Evolutionary conservation across 2,888 invertebrate genomes (phyloP).

Genomic region (Napeogenes sylphis): DNA sequence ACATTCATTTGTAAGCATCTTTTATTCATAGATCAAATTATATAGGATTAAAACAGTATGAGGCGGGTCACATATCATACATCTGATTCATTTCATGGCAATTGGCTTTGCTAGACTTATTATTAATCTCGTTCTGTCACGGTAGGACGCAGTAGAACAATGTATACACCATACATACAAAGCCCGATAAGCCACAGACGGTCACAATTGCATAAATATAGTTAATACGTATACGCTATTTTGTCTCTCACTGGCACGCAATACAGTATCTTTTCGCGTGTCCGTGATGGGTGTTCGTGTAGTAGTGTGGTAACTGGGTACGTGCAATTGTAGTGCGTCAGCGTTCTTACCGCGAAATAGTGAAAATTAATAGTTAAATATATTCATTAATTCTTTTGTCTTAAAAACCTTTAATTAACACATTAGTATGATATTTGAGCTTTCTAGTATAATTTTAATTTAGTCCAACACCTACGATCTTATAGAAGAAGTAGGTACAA

Average conservation of each 20-base stretch:
- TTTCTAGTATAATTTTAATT: too few species aligned
- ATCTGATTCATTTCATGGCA: slow-evolving; percentile 8
- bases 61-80: neutral
- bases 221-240: slow-evolving; percentile 9
- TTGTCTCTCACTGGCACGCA: slow-evolving; percentile 15
- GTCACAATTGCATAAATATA: slow-evolving; percentile 17
- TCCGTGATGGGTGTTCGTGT: neutral
- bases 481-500: too few species aligned
- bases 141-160: slow-evolving; percentile 35
- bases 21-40: neutral
- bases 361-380: neutral
- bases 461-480: too few species aligned
- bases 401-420: too few species aligned
- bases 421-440: too few species aligned
- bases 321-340: slow-evolving; percentile 2
- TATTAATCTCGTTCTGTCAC: slow-evolving; percentile 31
- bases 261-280: slow-evolving; percentile 16
- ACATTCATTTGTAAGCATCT: neutral
- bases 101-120: slow-evolving; percentile 26
- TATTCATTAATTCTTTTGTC: too few species aligned
- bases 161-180: slow-evolving; percentile 21
- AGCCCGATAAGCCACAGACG: slow-evolving; percentile 30
- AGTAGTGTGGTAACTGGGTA: neutral
- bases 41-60: neutral
- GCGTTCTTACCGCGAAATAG: neutral